Evolutionary conservation across 2,113 vertebrate genomes (phyloP).

Genomic region (Lepidiolamprologus cunningtoni): DNA sequence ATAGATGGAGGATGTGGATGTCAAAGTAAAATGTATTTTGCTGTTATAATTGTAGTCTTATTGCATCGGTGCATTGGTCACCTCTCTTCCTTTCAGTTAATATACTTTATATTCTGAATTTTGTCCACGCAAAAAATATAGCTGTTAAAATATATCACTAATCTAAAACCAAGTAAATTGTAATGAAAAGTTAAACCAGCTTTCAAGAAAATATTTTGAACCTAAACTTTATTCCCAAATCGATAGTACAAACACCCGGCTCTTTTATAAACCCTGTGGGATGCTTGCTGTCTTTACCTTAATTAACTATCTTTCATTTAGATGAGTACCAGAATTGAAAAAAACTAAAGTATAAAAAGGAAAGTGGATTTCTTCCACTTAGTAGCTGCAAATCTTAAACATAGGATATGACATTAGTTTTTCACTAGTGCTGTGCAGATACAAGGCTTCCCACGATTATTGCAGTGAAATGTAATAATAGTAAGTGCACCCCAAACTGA

Average conservation of each 20-base stretch:
- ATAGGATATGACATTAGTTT: background rate
- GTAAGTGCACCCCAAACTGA: background rate
- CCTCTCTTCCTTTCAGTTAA: background rate
- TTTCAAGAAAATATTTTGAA: background rate
- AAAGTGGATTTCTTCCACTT: background rate
- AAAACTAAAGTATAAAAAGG: background rate
- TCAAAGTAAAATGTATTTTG: background rate
- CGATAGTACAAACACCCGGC: background rate
- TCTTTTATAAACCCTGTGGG: background rate
- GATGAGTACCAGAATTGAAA: background rate
- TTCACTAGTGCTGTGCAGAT: background rate
- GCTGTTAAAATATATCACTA: background rate
- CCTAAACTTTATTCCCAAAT: background rate
- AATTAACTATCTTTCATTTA: background rate
- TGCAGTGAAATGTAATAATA: background rate
- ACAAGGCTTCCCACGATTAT: background rate
- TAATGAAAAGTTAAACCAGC: background rate
- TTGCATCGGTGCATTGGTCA: background rate
- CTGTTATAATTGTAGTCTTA: background rate
- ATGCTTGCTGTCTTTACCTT: background rate
- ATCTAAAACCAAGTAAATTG: background rate
- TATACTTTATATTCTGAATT: background rate
- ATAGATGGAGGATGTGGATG: background rate
- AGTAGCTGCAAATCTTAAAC: background rate
- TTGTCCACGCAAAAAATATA: background rate